Evolutionary conservation across 2,797 vertebrate species (phyloP), one percentile per base, ranked within the genome.

Genomic region (Gadopsis bispinosus): DNA sequence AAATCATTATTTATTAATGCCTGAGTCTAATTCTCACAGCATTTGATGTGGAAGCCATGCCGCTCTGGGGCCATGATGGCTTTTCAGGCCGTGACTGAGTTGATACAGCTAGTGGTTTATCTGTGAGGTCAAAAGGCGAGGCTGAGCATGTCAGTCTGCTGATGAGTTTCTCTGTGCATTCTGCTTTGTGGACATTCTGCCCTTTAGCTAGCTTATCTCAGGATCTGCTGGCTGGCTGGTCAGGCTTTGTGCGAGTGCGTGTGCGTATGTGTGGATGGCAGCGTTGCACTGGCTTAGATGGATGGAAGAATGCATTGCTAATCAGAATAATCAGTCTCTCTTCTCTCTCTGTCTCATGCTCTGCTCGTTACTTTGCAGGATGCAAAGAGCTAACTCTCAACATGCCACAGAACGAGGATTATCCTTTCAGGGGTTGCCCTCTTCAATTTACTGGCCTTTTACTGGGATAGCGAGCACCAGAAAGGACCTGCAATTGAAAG

Each of bases 401-500:
- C 65, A 71, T 84, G 80, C 83, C 81, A 78, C 73, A 77, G 75
- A 87, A 81, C 88, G 83, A 79, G 47, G 84, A 85, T 92, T 89
- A 90, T 91, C 82, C 88, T 88, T 82, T 41, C 39, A 64, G 67
- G 86, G 87, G 81, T 83, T 64, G 35, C 70, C 85, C 75, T 90
- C 88, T 89, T 80, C 83, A 90, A 91, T 94, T 90, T 92, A 90
- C 88, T 83, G 69, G 79, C 82, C 79, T 81, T 81, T 74, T 73
- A 63, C 73, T 69, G 78, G 66, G 80, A 80, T 70, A 55, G 79
- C 4, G 8, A 83, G 81, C 54, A 6, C 80, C 73, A 89, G 88
- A 92, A 91, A 73, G 81, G 75, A 79, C 62, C 75, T 7, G 61
- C 91, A 94, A 93, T 93, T 93, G 88, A 93, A 92, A 91, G 86